phyloP scores from a whole-genome alignment of 37 sponge, comb jelly and placozoan genomes.

The Theonella swinhoei region DNA sequence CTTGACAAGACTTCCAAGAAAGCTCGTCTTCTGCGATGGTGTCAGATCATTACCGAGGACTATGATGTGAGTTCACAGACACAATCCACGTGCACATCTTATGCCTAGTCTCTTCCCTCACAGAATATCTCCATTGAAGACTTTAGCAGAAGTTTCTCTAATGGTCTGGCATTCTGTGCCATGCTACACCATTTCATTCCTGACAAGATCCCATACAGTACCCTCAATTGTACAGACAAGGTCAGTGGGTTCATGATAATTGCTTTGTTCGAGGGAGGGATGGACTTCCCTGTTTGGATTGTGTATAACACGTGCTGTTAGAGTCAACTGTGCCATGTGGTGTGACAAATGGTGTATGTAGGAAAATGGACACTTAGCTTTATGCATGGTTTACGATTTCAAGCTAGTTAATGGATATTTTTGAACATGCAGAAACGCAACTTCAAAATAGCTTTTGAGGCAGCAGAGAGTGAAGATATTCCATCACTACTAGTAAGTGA shows the following conservation, averaged over 20 bases:
- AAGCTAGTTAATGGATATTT: no score
- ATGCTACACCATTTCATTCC: slow-evolving; percentile 83
- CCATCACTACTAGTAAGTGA: slow-evolving; percentile 61
- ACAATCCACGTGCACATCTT: background rate
- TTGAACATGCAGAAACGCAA: slow-evolving; percentile 42
- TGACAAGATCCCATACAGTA: slow-evolving; percentile 71
- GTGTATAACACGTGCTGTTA: no score
- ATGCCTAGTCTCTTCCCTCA: background rate
- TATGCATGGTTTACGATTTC: no score
- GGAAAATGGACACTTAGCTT: no score
- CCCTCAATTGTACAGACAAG: slow-evolving; percentile 55
- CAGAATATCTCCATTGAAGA: slow-evolving; percentile 76
- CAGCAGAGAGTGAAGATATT: slow-evolving; percentile 61
- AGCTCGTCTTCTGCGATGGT: slow-evolving; percentile 62
- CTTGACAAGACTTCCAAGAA: slow-evolving; percentile 37
- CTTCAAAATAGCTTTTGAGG: slow-evolving; percentile 71
- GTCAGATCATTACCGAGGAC: slow-evolving; percentile 46
- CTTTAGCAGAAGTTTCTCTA: slow-evolving; percentile 69
- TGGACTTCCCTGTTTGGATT: no score
- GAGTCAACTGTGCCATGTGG: no score
- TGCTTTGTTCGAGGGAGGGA: no score
- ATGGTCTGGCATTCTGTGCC: slow-evolving; percentile 91
- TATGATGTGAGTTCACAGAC: slow-evolving; percentile 27
- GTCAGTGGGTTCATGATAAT: slow-evolving; percentile 52
- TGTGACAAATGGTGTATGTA: no score